These are phyloP conservation scores for Neolamprologus sp. DNA, from an alignment of 2,113 vertebrate genomes.

Conservation along the genomic window DNA sequence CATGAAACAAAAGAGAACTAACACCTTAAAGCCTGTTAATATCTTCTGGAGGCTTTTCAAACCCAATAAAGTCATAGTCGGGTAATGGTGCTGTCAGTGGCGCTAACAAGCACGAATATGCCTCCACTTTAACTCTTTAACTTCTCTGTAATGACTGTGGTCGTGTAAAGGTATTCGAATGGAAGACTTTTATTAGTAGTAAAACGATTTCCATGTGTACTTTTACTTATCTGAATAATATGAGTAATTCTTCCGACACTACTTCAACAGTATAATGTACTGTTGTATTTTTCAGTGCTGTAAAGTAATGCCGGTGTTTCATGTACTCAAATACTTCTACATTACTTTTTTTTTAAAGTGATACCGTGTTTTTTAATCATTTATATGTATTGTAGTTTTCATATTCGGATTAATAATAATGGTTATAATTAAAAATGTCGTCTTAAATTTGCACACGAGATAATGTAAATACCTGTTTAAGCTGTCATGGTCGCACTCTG, in stretches of 20 bases:
- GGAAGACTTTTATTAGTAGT: not conserved
- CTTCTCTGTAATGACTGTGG: not conserved
- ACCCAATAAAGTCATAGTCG: not conserved
- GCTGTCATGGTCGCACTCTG: not conserved
- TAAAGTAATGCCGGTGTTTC: not conserved
- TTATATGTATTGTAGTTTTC: not conserved
- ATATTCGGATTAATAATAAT: not conserved
- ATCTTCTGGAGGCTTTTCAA: not conserved
- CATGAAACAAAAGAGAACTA: not conserved
- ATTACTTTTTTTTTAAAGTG: not conserved
- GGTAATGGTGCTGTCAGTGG: not conserved
- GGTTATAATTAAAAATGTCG: not conserved
- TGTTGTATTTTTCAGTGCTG: not conserved
- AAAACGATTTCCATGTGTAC: not conserved
- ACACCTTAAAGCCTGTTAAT: not conserved
- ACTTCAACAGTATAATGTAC: not conserved
- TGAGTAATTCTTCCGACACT: not conserved
- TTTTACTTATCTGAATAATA: not conserved
- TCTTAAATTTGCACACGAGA: not conserved
- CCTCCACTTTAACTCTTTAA: not conserved
- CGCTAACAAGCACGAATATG: not conserved
- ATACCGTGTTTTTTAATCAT: not conserved
- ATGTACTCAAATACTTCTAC: not conserved
- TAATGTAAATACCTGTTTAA: not conserved
- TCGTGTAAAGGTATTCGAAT: not conserved